Evolutionary conservation across 2,797 vertebrate genomes (phyloP), one percentile per base, ranked within the genome.

Genomic region (Diceros bicornis): DNA sequence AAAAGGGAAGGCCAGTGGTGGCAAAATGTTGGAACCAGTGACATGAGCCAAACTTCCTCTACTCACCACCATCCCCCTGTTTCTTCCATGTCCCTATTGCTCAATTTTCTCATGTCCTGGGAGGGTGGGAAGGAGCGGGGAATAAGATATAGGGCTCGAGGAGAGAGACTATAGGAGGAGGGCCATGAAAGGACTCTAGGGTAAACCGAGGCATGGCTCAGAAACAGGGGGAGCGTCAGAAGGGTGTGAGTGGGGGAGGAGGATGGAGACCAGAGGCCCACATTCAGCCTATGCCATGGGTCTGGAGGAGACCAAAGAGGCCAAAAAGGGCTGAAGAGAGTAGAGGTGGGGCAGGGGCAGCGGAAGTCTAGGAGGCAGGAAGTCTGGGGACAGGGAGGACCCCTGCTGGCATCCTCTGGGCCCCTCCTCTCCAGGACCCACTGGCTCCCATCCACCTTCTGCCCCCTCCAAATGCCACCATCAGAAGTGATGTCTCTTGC

Each of bases 141-240:
- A 78, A 21, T 74, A 47, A 25, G 50, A 78, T 20, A 55, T 0
- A 68, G 37, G 77, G 9, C 72, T 27, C 17, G 23, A 83, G 21
- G 78, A 74, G 29, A 81, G 7, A 78, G 62, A 17, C 20, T 37
- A 44, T 9, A n/a, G 52, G 59, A 66, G 13, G 44, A 89, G 61
- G 81, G 52, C 18, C 37, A 72, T 85, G 37, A 55, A 88, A 91
- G 55, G 41, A 68, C 47, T 21, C 74, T 68, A 77, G 74, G 57
- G 82, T 69, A 83, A 95, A 91, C 25, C 34, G 84, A 91, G 78
- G 52, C 89, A 61, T 1, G 61, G 68, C 44, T 89, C 61, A 69
- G 69, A 57, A 44, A 79, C 7, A 55, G n/a, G 25, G 52, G 27
- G 21, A 44, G 41, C 47, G 83, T 77, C 41, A 25, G 59, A 27